phyloP scores from a whole-genome alignment of 2,888 invertebrate genomes.

The Apodemia mormo region DNA sequence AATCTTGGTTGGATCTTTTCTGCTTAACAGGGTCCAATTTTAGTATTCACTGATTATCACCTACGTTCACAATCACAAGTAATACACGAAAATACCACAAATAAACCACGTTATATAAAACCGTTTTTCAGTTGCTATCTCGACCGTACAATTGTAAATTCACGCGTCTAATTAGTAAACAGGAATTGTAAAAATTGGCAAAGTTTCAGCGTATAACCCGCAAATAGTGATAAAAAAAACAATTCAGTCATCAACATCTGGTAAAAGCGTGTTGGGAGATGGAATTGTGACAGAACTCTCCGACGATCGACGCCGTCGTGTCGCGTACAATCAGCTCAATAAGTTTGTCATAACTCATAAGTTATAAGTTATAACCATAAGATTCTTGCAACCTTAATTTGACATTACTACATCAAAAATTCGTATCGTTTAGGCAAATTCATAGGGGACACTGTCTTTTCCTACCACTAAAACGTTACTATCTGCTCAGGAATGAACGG shows the following conservation, averaged over 20 bases:
- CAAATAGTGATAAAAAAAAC: slow-evolving; percentile 14
- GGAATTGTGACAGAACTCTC: background rate
- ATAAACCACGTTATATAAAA: background rate
- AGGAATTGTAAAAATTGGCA: slow-evolving; percentile 32
- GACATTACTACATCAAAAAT: background rate
- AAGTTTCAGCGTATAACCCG: slow-evolving; percentile 22
- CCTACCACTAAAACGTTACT: too few species aligned
- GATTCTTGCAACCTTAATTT: background rate
- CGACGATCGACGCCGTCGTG: slow-evolving; percentile 1
- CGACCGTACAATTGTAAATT: slow-evolving; percentile 8
- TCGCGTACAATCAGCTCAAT: background rate
- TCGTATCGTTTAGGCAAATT: too few species aligned
- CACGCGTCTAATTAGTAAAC: slow-evolving; percentile 11
- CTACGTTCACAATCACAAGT: background rate
- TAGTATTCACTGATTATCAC: background rate
- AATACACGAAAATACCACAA: background rate
- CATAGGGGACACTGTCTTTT: too few species aligned
- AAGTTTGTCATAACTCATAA: background rate
- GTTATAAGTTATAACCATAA: too few species aligned
- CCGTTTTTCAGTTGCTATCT: slow-evolving; percentile 1
- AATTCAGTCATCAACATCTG: slow-evolving; percentile 18
- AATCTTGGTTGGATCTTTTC: too few species aligned
- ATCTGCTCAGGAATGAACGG: too few species aligned
- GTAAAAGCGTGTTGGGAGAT: slow-evolving; percentile 5
- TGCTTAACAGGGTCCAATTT: background rate